A percentile compares a stretch with the other conserved stretches of the same genome.
Evolutionary conservation across 2,113 vertebrate species (phyloP).

Genomic region (Eidolon helvum): DNA sequence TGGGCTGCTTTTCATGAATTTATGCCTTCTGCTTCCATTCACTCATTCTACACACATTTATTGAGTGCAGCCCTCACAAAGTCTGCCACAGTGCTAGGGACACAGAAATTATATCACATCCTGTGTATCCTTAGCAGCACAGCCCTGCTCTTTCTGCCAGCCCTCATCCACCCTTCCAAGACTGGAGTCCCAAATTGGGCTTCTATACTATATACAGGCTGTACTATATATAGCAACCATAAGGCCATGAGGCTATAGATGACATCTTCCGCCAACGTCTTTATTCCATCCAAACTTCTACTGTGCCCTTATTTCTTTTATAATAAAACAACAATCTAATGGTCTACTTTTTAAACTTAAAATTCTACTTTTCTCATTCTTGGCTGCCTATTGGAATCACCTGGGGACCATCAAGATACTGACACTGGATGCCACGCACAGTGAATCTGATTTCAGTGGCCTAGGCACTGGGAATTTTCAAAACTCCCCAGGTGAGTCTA

Average conservation of each 20-base stretch:
- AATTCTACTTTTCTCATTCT: neutral
- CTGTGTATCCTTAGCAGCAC: neutral
- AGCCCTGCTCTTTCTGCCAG: neutral
- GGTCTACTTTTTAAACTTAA: neutral
- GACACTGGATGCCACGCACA: fast-evolving
- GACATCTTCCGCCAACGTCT: neutral
- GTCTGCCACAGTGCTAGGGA: neutral
- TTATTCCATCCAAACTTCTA: neutral
- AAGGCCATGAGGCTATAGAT: neutral
- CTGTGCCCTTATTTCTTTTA: neutral
- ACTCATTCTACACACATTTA: constrained; percentile 58
- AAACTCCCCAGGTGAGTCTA: neutral
- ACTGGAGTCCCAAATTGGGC: neutral
- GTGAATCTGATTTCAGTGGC: neutral
- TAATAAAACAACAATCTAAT: neutral
- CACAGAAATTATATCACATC: neutral
- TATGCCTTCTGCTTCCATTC: constrained; percentile 67
- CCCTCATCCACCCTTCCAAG: neutral
- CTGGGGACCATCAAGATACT: neutral
- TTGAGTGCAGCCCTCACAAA: constrained; percentile 32
- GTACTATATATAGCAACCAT: too few species aligned
- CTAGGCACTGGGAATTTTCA: neutral
- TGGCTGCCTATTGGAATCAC: neutral
- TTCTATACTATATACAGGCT: too few species aligned
- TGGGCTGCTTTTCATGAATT: constrained; percentile 60